Base-by-base conservation (phyloP, 2,888 invertebrate species). In the Gerosis bhagava region DNA sequence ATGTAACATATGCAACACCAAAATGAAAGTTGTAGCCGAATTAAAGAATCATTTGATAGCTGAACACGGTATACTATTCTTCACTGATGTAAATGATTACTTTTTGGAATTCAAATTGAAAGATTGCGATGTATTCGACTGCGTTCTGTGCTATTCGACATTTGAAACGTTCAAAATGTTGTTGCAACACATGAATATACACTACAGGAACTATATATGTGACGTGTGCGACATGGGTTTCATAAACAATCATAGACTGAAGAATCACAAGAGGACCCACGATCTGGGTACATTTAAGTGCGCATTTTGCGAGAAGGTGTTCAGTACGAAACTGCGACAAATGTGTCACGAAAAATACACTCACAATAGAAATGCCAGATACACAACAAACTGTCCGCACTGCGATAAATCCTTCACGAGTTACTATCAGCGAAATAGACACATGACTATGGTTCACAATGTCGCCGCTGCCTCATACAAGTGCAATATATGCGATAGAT, bases 121-220 rank as follows among this genome's bases (percentile, higher is more conserved):
- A 0, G 68, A 71, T 0, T 60, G 54, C 0, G 75, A 78, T 4
- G 66, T 77, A 0, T 32, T 83, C 0, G 77, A 79, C 32, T 87
- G 87, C 34, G 83, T 79, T 0, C 34, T 84, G 0, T 87, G 87
- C 26, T 53, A 75, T 32, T 82, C 83, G 0, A 78, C 70, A 0
- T 87, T 72, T 42, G 84, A 83, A 35, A 83, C 84, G 0, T 86
- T 86, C 17, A 84, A 83, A 62, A 84, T 79, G 77, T 36, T 86
- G 0, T 10, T 81, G 0, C 83, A 84, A 49, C 87, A 87, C 10
- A 86, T 87, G 86, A 86, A 86, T 17, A 74, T 79, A 0, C 87
- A 86, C 56, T 86, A 83, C 37, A 69, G 84, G 13, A 84, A 86
- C 40, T 84, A 71, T 48, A 67, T 86, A 0, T 87, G 87, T 19